Base-by-base conservation (phyloP, 1,140 invertebrate genomes). In the Adoxophyes honmai region DNA sequence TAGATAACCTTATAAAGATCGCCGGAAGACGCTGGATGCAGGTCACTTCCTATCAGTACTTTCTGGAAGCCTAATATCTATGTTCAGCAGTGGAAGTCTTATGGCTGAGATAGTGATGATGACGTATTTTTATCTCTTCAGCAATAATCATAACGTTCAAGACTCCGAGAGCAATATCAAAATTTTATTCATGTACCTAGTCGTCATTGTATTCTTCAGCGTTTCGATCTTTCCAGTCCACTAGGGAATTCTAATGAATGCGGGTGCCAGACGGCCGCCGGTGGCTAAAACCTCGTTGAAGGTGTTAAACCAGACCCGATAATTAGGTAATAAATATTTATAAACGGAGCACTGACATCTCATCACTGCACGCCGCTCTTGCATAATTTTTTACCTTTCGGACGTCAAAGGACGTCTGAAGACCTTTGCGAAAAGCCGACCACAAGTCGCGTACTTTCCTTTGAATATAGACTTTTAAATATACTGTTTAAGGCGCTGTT, bases 281-380 rank as follows among this genome's bases (percentile, higher is more conserved):
- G 37, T 57, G 66, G 70, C 70, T 66, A 66, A 66, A 70, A 67
- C 52, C 55, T 55, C 57, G 62, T 62, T 66, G 52, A 60, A 70
- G 63, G 66, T 70, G 70, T 71, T 68, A 73, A 82, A 65, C 65
- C 63, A 59, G 61, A 44, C 62, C 63, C 65, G 59, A 78, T 86
- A 84, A 81, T 82, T 78, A 78, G 74, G 70, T 75, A 83, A 83
- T 85, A 85, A 81, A 86, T 86, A 83, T 86, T 86, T 81, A 86
- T 86, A 81, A 81, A 78, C 65, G 67, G 53, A 62, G 68, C 64
- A 65, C 52, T 68, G 64, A 62, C 68, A 67, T 70, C 69, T 72
- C 70, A 75, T 74, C 64, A 76, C 55, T 68, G 60, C 57, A 61
- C 38, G 58, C 54, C 60, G 55, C 18, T 57, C n/a, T 28, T 28